Percentiles rank a stretch among this genome's conserved stretches.
Conservation (phyloP, 2,113 vertebrate species). For the Pipa parva region DNA sequence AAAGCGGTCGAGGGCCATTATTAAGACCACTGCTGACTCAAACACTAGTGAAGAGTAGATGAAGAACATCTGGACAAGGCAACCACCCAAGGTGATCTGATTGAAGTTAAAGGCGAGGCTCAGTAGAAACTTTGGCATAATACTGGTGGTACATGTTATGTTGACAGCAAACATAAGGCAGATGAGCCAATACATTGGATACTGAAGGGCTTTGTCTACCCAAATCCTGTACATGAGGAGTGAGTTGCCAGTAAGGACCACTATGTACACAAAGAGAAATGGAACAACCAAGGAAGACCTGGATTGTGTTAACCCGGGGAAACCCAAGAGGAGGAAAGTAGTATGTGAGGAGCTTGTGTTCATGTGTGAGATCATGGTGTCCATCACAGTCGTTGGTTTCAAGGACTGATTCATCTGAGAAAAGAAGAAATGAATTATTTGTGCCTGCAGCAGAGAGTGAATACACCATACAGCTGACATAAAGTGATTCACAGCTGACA, state of each 20-base stretch:
- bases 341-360: not conserved
- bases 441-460: no score
- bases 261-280: constrained; percentile 7
- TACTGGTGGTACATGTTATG: constrained; percentile 32
- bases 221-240: constrained; percentile 25
- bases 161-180: constrained; percentile 16
- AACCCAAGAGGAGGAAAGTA: constrained; percentile 12
- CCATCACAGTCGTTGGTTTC: no score
- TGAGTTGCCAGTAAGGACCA: constrained; percentile 15
- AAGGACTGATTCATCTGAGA: no score
- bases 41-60: constrained; percentile 56
- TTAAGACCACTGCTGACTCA: constrained; percentile 52
- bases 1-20: constrained; percentile 50
- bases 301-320: constrained; percentile 18
- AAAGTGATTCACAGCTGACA: no score
- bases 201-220: constrained; percentile 15
- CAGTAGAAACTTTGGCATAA: constrained; percentile 60
- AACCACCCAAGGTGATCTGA: constrained; percentile 56
- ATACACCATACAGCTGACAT: no score
- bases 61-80: constrained; percentile 74
- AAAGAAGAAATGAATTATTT: no score
- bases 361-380: accelerated
- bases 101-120: constrained; percentile 51
- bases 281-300: constrained; percentile 10
- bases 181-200: constrained; percentile 34